Conservation (phyloP, 2,888 invertebrate genomes). For the Panorpa germanica region DNA sequence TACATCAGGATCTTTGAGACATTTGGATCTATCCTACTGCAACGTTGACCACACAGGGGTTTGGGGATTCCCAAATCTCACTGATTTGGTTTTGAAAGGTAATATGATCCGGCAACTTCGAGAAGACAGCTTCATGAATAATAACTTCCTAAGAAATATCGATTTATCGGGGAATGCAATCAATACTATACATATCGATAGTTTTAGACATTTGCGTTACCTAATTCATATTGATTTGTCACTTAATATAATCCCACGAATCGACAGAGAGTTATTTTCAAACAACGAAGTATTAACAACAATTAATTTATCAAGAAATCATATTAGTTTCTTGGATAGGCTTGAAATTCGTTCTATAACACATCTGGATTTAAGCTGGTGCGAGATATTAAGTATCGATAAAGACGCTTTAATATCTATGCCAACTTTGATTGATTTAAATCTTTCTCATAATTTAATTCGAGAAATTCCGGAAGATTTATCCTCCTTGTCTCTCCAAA, state of each 20-base stretch:
- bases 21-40: slow-evolving; percentile 39
- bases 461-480: slow-evolving; percentile 38
- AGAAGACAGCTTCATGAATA: slow-evolving; percentile 37
- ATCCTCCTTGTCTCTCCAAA: slow-evolving; percentile 36
- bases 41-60: slow-evolving; percentile 37
- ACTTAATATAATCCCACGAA: slow-evolving; percentile 39
- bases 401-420: slow-evolving; percentile 33
- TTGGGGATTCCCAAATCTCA: slow-evolving; percentile 39
- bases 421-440: slow-evolving; percentile 35
- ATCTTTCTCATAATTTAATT: slow-evolving; percentile 46
- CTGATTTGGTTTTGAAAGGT: slow-evolving; percentile 34
- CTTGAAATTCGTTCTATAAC: slow-evolving; percentile 35
- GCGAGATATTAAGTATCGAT: slow-evolving; percentile 39
- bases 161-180: slow-evolving; percentile 49
- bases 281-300: slow-evolving; percentile 37
- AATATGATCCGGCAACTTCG: slow-evolving; percentile 41
- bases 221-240: slow-evolving; percentile 47
- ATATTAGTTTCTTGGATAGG: slow-evolving; percentile 34
- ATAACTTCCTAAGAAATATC: slow-evolving; percentile 35
- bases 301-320: slow-evolving; percentile 45
- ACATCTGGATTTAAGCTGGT: slow-evolving; percentile 39
- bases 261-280: slow-evolving; percentile 37
- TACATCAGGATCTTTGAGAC: slow-evolving; percentile 30
- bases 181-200: slow-evolving; percentile 33
- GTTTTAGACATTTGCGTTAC: slow-evolving; percentile 36